Evolutionary conservation across 1,140 invertebrate genomes (phyloP).

Genomic region (Gyrodactylus salaris): DNA sequence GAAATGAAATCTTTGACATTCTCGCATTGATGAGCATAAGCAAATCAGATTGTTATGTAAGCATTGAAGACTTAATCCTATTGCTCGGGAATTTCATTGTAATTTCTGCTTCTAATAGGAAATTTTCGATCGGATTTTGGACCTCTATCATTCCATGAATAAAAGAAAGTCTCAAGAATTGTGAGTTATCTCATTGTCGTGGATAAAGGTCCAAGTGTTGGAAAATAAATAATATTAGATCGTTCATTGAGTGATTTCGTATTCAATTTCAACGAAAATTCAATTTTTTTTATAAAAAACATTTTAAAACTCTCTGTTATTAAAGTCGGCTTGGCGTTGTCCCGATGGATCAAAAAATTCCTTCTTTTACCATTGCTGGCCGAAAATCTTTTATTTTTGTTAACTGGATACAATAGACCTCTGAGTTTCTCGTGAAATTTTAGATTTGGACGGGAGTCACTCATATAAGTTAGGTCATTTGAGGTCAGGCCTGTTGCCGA

Average conservation of each 20-base stretch:
- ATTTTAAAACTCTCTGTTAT: no score
- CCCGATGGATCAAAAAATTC: no score
- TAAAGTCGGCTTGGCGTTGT: no score
- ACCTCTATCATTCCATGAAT: neutral
- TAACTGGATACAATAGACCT: no score
- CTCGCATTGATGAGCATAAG: neutral
- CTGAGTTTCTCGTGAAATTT: slow-evolving; percentile 32
- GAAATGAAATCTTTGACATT: neutral
- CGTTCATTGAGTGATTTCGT: no score
- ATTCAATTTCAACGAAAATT: no score
- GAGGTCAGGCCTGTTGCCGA: neutral
- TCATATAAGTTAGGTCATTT: no score
- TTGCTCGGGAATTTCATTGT: neutral
- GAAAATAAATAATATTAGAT: no score
- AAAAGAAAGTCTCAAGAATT: neutral
- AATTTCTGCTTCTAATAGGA: neutral
- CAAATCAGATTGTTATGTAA: neutral
- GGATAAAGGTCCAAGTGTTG: no score
- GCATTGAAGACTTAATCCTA: neutral
- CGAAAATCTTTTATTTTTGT: no score
- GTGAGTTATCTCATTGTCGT: neutral
- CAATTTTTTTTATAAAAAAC: no score
- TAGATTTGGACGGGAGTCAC: neutral
- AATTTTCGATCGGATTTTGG: neutral
- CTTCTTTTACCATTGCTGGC: no score